These are phyloP conservation scores for Masnerella sp. DNA, from an alignment of 2,888 invertebrate genomes.

Conservation along the genomic window DNA sequence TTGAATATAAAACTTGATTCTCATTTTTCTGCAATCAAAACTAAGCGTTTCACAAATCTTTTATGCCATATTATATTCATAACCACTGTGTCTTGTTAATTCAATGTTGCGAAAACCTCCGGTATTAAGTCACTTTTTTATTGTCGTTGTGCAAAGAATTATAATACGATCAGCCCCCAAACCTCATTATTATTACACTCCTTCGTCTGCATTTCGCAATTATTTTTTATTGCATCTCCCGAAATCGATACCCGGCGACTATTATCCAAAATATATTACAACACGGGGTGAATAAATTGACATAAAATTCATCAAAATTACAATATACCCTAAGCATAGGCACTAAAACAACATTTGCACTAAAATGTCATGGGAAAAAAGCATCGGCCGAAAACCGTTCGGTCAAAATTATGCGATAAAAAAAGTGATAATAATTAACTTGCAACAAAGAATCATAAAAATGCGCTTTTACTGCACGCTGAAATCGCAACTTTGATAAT, in stretches of 20 bases:
- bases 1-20: too few relatives aligned
- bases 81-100: slow-evolving; percentile 16
- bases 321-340: slow-evolving; percentile 18
- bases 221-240: slow-evolving; percentile 41
- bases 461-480: slow-evolving; percentile 27
- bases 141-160: slow-evolving; percentile 6
- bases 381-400: background rate
- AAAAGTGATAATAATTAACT: slow-evolving; percentile 32
- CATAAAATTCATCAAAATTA: slow-evolving; percentile 38
- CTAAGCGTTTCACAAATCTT: too few relatives aligned
- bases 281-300: slow-evolving; percentile 41
- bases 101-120: too few relatives aligned
- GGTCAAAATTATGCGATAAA: slow-evolving; percentile 30
- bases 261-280: slow-evolving; percentile 46
- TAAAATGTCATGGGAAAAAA: background rate
- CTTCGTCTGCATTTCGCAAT: slow-evolving; percentile 37
- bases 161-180: slow-evolving; percentile 11
- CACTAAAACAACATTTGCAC: slow-evolving; percentile 19
- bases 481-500: slow-evolving; percentile 38
- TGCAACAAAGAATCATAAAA: slow-evolving; percentile 38
- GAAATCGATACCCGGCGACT: slow-evolving; percentile 28
- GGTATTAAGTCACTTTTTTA: too few relatives aligned
- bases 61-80: too few relatives aligned
- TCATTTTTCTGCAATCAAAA: too few relatives aligned
- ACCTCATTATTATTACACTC: slow-evolving; percentile 29